A percentile compares a stretch with the other conserved stretches of the same genome.
Conservation (phyloP, 2,113 vertebrate species). For the Epinephelus lanceolatus region DNA sequence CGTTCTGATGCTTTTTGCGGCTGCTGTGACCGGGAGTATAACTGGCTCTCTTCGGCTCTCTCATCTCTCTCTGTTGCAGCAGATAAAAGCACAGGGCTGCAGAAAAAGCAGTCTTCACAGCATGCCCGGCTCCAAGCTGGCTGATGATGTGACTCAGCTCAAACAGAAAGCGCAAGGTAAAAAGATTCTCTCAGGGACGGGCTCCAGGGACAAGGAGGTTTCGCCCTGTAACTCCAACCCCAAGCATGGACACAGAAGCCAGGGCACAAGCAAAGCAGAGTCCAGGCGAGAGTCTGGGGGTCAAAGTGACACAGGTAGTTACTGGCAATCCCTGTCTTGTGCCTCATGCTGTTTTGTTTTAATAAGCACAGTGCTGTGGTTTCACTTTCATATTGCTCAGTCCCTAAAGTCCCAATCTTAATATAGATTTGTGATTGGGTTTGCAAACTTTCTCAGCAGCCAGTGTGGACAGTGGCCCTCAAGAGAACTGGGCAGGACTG, state of each 20-base stretch:
- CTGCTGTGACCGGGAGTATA: slow-evolving; percentile 62
- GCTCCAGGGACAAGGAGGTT: slow-evolving; percentile 87
- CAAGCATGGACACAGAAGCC: slow-evolving; percentile 87
- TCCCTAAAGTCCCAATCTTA: background rate
- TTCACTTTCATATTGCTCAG: background rate
- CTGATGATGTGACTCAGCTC: slow-evolving; percentile 85
- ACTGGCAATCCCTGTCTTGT: background rate
- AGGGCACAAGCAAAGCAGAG: slow-evolving; percentile 80
- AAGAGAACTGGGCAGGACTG: slow-evolving; percentile 76
- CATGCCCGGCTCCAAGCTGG: slow-evolving; percentile 81
- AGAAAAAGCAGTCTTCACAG: slow-evolving; percentile 82
- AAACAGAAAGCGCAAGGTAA: slow-evolving; percentile 90
- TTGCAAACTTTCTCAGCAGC: slow-evolving; percentile 70
- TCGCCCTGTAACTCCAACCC: slow-evolving; percentile 81
- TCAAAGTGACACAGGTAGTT: slow-evolving; percentile 85
- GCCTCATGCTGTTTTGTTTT: background rate
- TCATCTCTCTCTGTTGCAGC: slow-evolving; percentile 68
- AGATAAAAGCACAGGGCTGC: slow-evolving; percentile 87
- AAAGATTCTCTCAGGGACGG: slow-evolving; percentile 82
- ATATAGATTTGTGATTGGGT: slow-evolving; percentile 22
- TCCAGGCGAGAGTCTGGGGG: slow-evolving; percentile 80
- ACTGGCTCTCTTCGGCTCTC: slow-evolving; percentile 59
- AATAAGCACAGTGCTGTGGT: background rate
- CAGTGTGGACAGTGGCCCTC: slow-evolving; percentile 82
- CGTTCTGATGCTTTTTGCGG: slow-evolving; percentile 53